These are phyloP conservation scores for Galagoides demidoff DNA, from an alignment of 2,797 vertebrate species.

Conservation along the genomic window DNA sequence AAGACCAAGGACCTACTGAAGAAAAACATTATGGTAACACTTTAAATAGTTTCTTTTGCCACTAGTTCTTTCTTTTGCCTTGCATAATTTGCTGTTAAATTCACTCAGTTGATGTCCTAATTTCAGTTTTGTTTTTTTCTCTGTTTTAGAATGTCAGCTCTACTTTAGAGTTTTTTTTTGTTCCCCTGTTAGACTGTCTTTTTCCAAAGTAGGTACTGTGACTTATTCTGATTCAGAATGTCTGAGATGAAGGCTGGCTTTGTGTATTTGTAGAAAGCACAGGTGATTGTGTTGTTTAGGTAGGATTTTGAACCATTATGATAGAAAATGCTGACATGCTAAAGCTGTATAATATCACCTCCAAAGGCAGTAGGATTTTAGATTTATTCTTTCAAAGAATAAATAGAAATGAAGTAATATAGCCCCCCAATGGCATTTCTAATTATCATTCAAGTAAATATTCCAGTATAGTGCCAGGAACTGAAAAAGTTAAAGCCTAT, in stretches of 20 bases:
- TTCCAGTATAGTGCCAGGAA: not conserved
- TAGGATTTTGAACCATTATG: not conserved
- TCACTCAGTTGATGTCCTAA: not conserved
- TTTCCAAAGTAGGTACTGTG: not conserved
- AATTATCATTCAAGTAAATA: not conserved
- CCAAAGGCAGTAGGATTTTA: not conserved
- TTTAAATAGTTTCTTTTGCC: not conserved
- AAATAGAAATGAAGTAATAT: not conserved
- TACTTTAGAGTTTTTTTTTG: not conserved
- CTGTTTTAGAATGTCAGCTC: not conserved
- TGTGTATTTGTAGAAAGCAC: not conserved
- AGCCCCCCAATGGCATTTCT: not conserved
- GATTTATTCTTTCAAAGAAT: not conserved
- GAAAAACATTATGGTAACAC: not conserved
- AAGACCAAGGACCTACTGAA: too few species aligned
- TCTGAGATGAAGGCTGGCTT: not conserved
- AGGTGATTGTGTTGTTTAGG: not conserved
- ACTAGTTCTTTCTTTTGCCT: not conserved
- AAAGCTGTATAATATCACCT: not conserved
- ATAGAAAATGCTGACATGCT: not conserved
- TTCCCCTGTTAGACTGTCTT: not conserved
- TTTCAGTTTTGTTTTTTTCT: not conserved
- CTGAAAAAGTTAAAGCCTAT: not conserved
- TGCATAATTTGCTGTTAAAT: not conserved
- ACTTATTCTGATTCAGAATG: constrained; percentile 11